Evolutionary conservation across 2,797 vertebrate species (phyloP), one percentile per base, ranked within the genome.

Genomic region (Podarcis lilfordi): DNA sequence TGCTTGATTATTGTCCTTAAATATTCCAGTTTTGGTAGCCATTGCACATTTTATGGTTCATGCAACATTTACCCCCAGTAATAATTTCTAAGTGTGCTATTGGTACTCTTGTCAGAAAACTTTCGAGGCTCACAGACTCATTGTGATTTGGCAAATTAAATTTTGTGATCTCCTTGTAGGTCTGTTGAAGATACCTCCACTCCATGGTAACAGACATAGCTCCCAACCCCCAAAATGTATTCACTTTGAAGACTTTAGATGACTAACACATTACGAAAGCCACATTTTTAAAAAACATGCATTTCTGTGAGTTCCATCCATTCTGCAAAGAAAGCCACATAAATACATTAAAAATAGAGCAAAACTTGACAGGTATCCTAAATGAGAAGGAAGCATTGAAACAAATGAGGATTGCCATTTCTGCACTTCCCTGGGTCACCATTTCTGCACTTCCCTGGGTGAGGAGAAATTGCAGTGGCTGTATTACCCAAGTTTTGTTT

Each of bases 191-290:
- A 91, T 71, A 89, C 35, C 88, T 92, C 79, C 82, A 87, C 95
- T 94, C 86, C 93, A 91, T 91, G 91, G 87, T 91, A 82, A 88
- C 77, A 68, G 68, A 88, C 88, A 88, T 93, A 88, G 92, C 93
- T 78, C 86, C 43, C 55, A 0, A 15, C 3, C 11, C 50, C 50
- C 50, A 13, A 45, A 3, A 13, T 55, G 50, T 23, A 77, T 5
- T 4, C 17, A 78, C 50, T 35, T 19, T 0, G 29, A 71, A 79
- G n/a, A 15, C 1, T 55, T 92, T 80, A 91, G 0, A n/a, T 87
- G 45, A 71, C 25, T 90, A 92, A 89, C 11, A 50, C 29, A 86
- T 66, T 85, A 69, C 15, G 13, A 69, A 69, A 69, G 59, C 61
- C 90, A 91, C 87, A 90, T 25, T 81, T 86, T 72, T n/a, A 40